Evolutionary conservation across 2,113 vertebrate genomes (phyloP), one percentile per base, ranked within the genome.

Genomic region (Setophaga petechia): DNA sequence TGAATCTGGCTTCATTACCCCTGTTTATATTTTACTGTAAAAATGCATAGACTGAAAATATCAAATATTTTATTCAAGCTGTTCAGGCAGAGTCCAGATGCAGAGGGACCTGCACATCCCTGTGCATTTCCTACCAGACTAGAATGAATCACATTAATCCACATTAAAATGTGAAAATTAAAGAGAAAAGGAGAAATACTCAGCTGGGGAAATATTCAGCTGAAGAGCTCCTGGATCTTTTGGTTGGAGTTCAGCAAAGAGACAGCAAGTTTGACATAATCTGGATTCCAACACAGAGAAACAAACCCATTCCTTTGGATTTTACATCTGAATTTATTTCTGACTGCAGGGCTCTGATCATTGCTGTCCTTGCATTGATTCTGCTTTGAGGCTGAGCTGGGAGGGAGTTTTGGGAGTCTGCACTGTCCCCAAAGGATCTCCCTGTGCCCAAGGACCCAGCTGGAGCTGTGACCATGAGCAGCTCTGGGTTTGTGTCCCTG

Each of bases 371-470:
- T 57, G 0, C 1, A 7, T 39, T 76, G n/a, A 2, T 14, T 59
- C 68, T 63, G 57, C 12, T 90, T 37, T 28, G 28, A 79, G 83
- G 43, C 65, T 58, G 30, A 82, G 3, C 35, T 18, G 15, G 22
- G 51, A 65, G 6, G 69, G 62, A 57, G 25, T 82, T 92, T 6
- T 61, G 51, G 37, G 76, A 54, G 51, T 21, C 11, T 30, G 15
- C 24, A 25, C 73, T 51, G 52, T 68, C 47, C 49, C 47, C 43
- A 13, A 24, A 66, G 41, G 62, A 25, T 6, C 22, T 90, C 30
- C 25, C 25, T 3, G 3, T 11, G 21, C 37, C 12, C 44, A 31
- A 18, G 27, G 58, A 28, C 49, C 47, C 21, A 43, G 25, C 0
- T 76, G 75, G 58, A 57, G 55, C 13, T 55, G 18, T 1, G 3